Conservation (phyloP, 2,797 vertebrate genomes). For the Chelidonichthys spinosus region DNA sequence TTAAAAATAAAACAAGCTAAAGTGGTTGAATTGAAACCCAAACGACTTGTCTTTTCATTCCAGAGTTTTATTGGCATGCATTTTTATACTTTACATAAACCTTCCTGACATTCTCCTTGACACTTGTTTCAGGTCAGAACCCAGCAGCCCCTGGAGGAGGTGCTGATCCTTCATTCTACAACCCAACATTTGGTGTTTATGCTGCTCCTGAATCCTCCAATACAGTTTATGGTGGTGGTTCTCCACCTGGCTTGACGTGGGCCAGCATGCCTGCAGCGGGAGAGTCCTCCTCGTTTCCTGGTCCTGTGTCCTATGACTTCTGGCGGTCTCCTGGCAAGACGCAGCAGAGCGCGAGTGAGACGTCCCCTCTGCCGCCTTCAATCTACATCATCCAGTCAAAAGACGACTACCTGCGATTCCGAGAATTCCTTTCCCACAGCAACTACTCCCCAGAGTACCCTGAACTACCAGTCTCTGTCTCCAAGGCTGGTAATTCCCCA, state of each 20-base stretch:
- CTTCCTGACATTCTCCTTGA: too few relatives aligned
- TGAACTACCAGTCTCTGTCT: too few relatives aligned
- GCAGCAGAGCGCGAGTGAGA: too few relatives aligned
- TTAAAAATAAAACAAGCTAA: too few relatives aligned
- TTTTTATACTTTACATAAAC: too few relatives aligned
- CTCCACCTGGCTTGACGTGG: background rate
- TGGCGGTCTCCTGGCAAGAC: rapidly evolving
- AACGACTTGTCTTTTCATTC: too few relatives aligned
- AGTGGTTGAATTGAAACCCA: too few relatives aligned
- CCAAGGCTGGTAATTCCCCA: too few relatives aligned
- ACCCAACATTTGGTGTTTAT: background rate
- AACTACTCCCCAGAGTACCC: constrained; percentile 6
- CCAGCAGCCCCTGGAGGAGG: background rate
- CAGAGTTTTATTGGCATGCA: too few relatives aligned
- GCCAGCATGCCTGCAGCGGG: too few relatives aligned
- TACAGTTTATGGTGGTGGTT: background rate
- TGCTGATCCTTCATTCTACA: background rate
- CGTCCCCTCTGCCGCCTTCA: background rate
- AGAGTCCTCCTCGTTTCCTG: too few relatives aligned
- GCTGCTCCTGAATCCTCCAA: background rate
- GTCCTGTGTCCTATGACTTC: background rate
- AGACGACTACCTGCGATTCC: background rate
- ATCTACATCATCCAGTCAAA: constrained; percentile 34
- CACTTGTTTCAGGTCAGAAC: too few relatives aligned
- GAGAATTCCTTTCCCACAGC: background rate